These are phyloP conservation scores for Dinoponera quadriceps DNA, from an alignment of 1,140 invertebrate species.

Conservation along the genomic window DNA sequence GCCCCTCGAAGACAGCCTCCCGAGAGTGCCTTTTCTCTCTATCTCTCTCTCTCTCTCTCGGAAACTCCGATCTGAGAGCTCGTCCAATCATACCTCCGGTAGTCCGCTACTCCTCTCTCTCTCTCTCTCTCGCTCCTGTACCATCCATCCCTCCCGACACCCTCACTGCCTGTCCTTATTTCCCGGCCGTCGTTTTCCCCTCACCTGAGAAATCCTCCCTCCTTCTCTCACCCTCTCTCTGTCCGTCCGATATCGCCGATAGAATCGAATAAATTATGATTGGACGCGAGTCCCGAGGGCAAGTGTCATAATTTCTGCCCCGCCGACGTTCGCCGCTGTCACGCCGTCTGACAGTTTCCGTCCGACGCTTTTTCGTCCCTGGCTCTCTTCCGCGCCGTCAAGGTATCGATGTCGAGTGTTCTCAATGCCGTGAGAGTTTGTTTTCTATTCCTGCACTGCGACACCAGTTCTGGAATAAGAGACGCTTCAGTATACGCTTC, in stretches of 20 bases:
- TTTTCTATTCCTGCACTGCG: neutral
- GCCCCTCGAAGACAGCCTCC: slow-evolving; percentile 69
- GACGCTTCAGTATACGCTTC: too few species aligned
- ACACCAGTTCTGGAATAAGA: neutral
- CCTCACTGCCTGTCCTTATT: neutral
- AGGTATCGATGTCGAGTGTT: neutral
- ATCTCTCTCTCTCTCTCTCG: slow-evolving; percentile 16
- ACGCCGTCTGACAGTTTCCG: neutral
- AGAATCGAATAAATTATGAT: slow-evolving; percentile 57
- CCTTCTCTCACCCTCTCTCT: neutral
- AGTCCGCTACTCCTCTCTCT: slow-evolving; percentile 16
- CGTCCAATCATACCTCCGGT: slow-evolving; percentile 41
- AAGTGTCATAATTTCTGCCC: slow-evolving; percentile 31
- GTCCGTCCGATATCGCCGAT: slow-evolving; percentile 36
- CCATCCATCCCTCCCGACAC: neutral
- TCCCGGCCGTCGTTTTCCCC: neutral
- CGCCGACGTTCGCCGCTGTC: neutral
- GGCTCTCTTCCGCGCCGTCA: neutral
- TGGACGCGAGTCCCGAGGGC: slow-evolving; percentile 16
- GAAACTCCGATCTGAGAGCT: slow-evolving; percentile 62
- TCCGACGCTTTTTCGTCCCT: neutral
- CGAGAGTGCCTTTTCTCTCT: slow-evolving; percentile 34
- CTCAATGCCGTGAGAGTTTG: neutral
- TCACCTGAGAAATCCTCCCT: neutral
- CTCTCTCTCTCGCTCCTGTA: neutral